Evolutionary conservation across 2,888 invertebrate genomes (phyloP).

Genomic region (Orchesella flavescens): DNA sequence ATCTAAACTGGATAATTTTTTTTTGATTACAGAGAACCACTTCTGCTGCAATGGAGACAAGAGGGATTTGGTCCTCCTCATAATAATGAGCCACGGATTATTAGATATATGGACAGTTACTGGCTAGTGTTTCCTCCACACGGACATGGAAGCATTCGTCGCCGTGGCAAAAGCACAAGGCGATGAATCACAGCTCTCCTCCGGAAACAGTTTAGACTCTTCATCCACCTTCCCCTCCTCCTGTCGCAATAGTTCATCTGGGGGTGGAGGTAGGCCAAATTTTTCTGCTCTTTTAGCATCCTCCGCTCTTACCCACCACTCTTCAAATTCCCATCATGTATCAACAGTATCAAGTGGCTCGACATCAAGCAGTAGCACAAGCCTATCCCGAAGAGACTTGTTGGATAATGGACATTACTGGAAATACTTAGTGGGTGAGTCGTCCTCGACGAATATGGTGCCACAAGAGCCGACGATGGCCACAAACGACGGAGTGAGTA

Average conservation of each 20-base stretch:
- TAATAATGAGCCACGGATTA: background rate
- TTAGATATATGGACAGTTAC: background rate
- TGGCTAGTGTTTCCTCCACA: background rate
- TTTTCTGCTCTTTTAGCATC: conserved; percentile 66
- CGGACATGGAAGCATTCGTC: conserved; percentile 72
- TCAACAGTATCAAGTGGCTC: conserved; percentile 15
- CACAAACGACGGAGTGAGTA: conserved; percentile 71
- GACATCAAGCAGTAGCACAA: background rate
- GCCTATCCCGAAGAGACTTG: conserved; percentile 58
- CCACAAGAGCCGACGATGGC: conserved; percentile 72
- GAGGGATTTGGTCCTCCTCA: conserved; percentile 2
- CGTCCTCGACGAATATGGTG: conserved; percentile 69
- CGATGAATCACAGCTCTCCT: conserved; percentile 71
- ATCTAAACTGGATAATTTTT: background rate
- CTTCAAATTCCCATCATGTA: conserved; percentile 54
- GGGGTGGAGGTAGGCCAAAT: conserved; percentile 60
- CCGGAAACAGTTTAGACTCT: conserved; percentile 66
- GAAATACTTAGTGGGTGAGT: conserved; percentile 71
- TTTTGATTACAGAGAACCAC: conserved; percentile 15
- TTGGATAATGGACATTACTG: conserved; percentile 71
- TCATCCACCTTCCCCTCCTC: conserved; percentile 63
- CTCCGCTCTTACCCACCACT: conserved; percentile 19
- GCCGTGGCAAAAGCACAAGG: conserved; percentile 71
- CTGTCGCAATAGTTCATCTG: conserved; percentile 65
- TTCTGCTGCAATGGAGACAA: conserved; percentile 2